A percentile compares a stretch with the other conserved stretches of the same genome.
These are phyloP conservation scores for Silurus glanis DNA, from an alignment of 2,113 vertebrate genomes.

Conservation along the genomic window DNA sequence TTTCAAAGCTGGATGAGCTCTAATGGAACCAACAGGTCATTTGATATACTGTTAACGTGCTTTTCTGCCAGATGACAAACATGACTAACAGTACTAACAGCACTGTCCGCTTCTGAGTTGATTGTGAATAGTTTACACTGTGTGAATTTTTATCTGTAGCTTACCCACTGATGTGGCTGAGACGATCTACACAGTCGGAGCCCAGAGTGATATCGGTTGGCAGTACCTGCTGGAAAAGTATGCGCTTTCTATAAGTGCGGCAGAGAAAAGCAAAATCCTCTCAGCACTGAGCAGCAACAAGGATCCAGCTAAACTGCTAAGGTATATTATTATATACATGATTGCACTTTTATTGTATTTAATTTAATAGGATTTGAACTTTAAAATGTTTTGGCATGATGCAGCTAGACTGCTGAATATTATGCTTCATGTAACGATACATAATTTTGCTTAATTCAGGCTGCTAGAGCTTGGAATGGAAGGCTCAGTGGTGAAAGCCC, in stretches of 20 bases:
- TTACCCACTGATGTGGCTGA: constrained; percentile 72
- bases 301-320: constrained; percentile 66
- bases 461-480: constrained; percentile 72
- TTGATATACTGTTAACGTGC: constrained; percentile 8
- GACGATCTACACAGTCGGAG: constrained; percentile 73
- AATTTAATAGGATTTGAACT: background rate
- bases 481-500: constrained; percentile 69
- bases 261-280: constrained; percentile 72
- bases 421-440: background rate
- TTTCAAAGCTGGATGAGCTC: constrained; percentile 72
- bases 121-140: constrained; percentile 36
- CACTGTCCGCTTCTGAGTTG: background rate
- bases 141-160: constrained; percentile 56
- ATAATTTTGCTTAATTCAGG: constrained; percentile 49
- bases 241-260: constrained; percentile 65
- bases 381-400: background rate
- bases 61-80: background rate
- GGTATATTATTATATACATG: constrained; percentile 48
- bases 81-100: background rate
- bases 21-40: constrained; percentile 69
- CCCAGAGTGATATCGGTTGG: constrained; percentile 71
- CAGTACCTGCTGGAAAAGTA: constrained; percentile 68
- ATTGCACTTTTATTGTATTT: constrained; percentile 11
- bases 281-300: constrained; percentile 68
- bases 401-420: background rate